Evolutionary conservation across 2,797 vertebrate species (phyloP), one percentile per base, ranked within the genome.

Genomic region (Ficedula albicollis): DNA sequence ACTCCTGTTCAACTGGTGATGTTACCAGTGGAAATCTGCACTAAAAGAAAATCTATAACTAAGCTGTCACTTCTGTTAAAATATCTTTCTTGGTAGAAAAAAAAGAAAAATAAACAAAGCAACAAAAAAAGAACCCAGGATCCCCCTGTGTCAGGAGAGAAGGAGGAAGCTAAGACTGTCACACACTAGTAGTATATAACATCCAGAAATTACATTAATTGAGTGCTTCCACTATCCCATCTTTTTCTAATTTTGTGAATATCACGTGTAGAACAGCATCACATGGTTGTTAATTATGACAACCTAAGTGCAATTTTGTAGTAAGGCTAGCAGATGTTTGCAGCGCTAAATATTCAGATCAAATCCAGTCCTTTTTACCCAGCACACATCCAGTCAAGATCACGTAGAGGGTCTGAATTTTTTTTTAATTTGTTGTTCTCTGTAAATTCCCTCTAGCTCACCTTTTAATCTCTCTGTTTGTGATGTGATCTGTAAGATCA

Each of bases 1-100:
- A 72, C 85, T 94, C 67, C 16, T 95, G 92, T 90, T 88, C 96
- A 97, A 88, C 89, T 85, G 93, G 89, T 94, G 90, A 77, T 56
- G 52, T 89, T 95, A 95, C 92, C 29, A 29, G 90, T 94, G 94
- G 90, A 63, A 62, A 60, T 89, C 85, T 95, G 95, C 81, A 90
- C 82, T 87, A 78, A 86, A 93, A 70, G 55, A 81, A 95, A 90
- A 88, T 84, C 58, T 67, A 23, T 54, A 76, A 56, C 88, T 88
- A 41, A 44, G 77, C 86, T 96, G 81, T 91, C 91, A 69, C 77
- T 90, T 94, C 20, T 18, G 67, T 77, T 92, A 55, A 90, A 59
- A 58, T 66, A 56, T 46, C 34, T 69, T 74, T 67, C 60, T 72
- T 69, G 34, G 41, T 54, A 74, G 79, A 23, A 22, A 27, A 39